A percentile compares a stretch with the other conserved stretches of the same genome.
phyloP scores from a whole-genome alignment of 2,888 invertebrate species.

The Ectropis crepuscularia region DNA sequence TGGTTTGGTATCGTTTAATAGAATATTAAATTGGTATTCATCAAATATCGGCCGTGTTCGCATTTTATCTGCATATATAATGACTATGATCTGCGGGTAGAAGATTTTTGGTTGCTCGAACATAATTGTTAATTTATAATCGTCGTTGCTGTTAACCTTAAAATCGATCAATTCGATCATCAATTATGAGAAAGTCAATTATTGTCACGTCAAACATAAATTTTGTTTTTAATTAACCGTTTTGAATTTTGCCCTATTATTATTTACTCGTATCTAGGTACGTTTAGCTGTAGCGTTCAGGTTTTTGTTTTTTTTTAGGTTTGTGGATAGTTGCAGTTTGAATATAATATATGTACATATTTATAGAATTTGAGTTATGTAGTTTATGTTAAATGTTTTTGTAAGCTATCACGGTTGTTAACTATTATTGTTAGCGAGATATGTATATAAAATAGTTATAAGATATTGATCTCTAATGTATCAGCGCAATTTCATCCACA shows the following conservation, averaged over 20 bases:
- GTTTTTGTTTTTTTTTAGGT: conserved; percentile 30
- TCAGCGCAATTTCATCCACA: too few relatives aligned
- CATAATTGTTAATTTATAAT: conserved; percentile 34
- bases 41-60: conserved; percentile 59
- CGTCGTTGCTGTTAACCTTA: conserved; percentile 35
- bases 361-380: too few relatives aligned
- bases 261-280: not conserved
- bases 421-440: too few relatives aligned
- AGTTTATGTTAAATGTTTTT: too few relatives aligned
- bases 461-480: too few relatives aligned
- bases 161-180: conserved; percentile 7
- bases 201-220: too few relatives aligned
- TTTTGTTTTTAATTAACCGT: too few relatives aligned
- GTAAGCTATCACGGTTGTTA: too few relatives aligned
- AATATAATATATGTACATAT: too few relatives aligned
- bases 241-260: not conserved
- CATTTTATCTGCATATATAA: conserved; percentile 69
- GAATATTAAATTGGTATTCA: conserved; percentile 73
- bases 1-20: conserved; percentile 66
- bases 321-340: too few relatives aligned
- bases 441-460: too few relatives aligned
- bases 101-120: conserved; percentile 37
- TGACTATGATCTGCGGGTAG: conserved; percentile 28
- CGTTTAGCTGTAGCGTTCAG: conserved; percentile 3
- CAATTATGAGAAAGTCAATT: too few relatives aligned